These are phyloP conservation scores for Carabus problematicus DNA, from an alignment of 2,888 invertebrate species.

Conservation along the genomic window DNA sequence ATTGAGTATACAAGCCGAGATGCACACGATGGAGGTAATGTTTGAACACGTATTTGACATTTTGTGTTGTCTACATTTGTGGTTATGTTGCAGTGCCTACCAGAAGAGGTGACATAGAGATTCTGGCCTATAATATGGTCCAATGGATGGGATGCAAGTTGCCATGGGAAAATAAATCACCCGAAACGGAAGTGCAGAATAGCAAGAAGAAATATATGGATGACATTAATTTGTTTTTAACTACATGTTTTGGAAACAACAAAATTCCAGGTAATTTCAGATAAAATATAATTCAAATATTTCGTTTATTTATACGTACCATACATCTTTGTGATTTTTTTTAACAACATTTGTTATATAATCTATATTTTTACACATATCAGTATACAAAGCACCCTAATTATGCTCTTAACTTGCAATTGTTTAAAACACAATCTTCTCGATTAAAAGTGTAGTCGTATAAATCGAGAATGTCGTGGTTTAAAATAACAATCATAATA, in stretches of 20 bases:
- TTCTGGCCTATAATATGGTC: conserved; percentile 90
- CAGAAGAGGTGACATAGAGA: conserved; percentile 92
- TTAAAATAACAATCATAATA: too few relatives aligned
- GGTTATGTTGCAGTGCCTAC: conserved; percentile 69
- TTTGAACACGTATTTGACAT: conserved; percentile 27
- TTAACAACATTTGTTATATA: conserved; percentile 24
- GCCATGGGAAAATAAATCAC: conserved; percentile 82
- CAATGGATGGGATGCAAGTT: conserved; percentile 86
- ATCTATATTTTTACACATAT: too few relatives aligned
- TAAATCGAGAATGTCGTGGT: too few relatives aligned
- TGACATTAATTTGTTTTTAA: conserved; percentile 60
- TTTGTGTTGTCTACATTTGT: background rate
- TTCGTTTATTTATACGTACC: background rate
- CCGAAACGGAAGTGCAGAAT: conserved; percentile 70
- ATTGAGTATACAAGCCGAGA: conserved; percentile 96
- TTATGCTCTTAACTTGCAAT: too few relatives aligned
- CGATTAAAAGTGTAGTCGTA: too few relatives aligned
- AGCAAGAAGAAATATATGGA: conserved; percentile 74
- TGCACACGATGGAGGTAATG: conserved; percentile 86
- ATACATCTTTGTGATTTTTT: background rate
- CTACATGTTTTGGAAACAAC: conserved; percentile 56
- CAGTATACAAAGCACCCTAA: too few relatives aligned
- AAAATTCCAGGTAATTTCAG: conserved; percentile 57
- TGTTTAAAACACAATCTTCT: too few relatives aligned
- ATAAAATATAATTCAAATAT: background rate